Evolutionary conservation across 2,888 invertebrate genomes (phyloP).

Genomic region (Boloria selene): DNA sequence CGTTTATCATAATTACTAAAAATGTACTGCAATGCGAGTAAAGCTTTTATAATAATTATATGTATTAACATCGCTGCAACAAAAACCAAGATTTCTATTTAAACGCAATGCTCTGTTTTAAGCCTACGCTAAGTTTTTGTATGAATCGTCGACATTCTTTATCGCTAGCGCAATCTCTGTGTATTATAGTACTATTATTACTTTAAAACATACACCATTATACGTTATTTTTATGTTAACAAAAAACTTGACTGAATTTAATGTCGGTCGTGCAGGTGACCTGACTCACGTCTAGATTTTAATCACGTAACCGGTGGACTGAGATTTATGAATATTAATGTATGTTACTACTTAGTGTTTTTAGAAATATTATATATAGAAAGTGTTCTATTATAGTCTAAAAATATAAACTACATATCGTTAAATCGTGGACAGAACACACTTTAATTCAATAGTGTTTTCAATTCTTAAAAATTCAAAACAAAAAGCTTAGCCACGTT

Average conservation of each 20-base stretch:
- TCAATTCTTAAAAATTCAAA: no score
- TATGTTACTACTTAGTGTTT: background rate
- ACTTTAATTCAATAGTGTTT: no score
- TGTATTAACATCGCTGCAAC: slow-evolving; percentile 1
- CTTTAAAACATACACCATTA: slow-evolving; percentile 20
- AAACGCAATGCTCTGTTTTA: background rate
- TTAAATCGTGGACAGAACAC: no score
- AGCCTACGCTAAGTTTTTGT: background rate
- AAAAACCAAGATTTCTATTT: slow-evolving; percentile 4
- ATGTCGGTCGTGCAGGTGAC: slow-evolving; percentile 36
- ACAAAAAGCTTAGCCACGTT: no score
- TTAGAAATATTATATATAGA: background rate
- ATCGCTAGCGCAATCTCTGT: slow-evolving; percentile 4
- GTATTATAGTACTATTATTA: slow-evolving; percentile 4
- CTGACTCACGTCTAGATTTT: slow-evolving; percentile 37
- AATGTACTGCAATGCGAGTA: slow-evolving; percentile 5
- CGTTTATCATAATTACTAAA: background rate
- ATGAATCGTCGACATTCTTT: slow-evolving; percentile 3
- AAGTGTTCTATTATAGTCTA: background rate
- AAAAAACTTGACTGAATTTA: slow-evolving; percentile 36
- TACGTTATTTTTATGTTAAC: slow-evolving; percentile 28
- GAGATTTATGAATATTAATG: slow-evolving; percentile 24
- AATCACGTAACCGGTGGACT: slow-evolving; percentile 25
- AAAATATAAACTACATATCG: no score
- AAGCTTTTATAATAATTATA: slow-evolving; percentile 10